Conservation (phyloP, 2,113 vertebrate genomes). For the Halichoeres trimaculatus region DNA sequence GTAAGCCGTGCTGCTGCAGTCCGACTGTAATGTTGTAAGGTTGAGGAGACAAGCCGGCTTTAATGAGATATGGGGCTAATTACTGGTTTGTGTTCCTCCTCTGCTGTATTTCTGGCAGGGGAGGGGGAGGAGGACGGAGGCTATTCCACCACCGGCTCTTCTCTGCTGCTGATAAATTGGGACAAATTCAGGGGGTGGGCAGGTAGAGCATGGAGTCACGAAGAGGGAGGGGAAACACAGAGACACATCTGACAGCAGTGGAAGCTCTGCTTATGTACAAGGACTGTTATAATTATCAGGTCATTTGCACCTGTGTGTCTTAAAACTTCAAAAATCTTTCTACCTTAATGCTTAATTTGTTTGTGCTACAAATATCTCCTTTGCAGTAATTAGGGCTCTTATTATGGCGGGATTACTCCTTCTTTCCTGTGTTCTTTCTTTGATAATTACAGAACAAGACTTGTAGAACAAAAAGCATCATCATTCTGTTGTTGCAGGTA, state of each 20-base stretch:
- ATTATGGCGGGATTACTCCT: conserved; percentile 1
- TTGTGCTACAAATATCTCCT: neutral
- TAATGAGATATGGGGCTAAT: conserved; percentile 91
- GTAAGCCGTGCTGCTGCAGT: conserved; percentile 64
- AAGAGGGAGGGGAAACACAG: conserved; percentile 3
- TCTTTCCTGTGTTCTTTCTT: neutral
- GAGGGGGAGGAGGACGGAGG: conserved; percentile 44
- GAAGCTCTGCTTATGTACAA: neutral
- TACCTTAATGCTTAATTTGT: neutral
- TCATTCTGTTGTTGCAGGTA: conserved; percentile 22
- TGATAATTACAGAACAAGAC: conserved; percentile 36
- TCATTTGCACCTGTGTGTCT: neutral
- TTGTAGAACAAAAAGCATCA: conserved; percentile 9
- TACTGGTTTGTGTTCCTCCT: conserved; percentile 85
- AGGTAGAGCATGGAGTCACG: conserved; percentile 28
- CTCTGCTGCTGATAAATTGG: conserved; percentile 77
- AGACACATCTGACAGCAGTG: neutral
- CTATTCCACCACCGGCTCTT: conserved; percentile 65
- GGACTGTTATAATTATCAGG: neutral
- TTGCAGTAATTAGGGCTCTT: neutral
- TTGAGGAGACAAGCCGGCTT: conserved; percentile 83
- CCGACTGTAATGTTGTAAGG: conserved; percentile 78
- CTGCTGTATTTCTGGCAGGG: conserved; percentile 74
- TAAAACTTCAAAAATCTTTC: neutral
- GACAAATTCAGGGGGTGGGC: conserved; percentile 77